Percentiles rank a stretch among this genome's conserved stretches.
These are phyloP conservation scores for Prionailurus viverrinus DNA, from an alignment of 2,113 vertebrate species.

Conservation along the genomic window DNA sequence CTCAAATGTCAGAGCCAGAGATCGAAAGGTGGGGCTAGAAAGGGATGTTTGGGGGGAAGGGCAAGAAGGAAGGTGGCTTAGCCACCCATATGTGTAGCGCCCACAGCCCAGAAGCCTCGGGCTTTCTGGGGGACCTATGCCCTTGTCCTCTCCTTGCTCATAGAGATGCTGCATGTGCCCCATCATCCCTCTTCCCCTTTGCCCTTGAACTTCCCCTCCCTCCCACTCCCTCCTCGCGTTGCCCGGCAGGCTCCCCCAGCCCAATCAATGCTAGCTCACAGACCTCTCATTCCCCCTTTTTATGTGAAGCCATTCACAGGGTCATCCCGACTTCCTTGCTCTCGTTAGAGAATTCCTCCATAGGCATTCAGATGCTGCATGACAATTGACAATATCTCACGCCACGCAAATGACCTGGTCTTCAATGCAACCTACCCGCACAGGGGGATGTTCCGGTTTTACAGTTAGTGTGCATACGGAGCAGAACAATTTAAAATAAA, in stretches of 20 bases:
- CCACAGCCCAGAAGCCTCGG: not conserved
- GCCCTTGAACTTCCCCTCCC: not conserved
- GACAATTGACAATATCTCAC: conserved; percentile 66
- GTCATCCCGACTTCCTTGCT: not conserved
- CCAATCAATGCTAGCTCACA: not conserved
- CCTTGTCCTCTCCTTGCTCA: not conserved
- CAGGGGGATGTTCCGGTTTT: conserved; percentile 66
- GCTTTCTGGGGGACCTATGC: not conserved
- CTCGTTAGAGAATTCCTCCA: conserved; percentile 46
- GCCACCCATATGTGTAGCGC: not conserved
- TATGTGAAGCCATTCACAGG: not conserved
- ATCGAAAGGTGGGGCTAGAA: not conserved
- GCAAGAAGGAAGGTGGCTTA: not conserved
- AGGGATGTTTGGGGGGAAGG: not conserved
- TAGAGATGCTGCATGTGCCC: not conserved
- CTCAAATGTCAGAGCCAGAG: not conserved
- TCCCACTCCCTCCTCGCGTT: not conserved
- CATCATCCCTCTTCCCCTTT: not conserved
- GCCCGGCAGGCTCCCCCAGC: not conserved
- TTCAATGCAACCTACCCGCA: conserved; percentile 67
- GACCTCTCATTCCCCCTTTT: not conserved
- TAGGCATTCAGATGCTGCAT: conserved; percentile 8
- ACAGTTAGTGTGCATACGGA: conserved; percentile 62
- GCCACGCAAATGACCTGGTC: conserved; percentile 64
- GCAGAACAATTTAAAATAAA: conserved; percentile 81